Base-by-base conservation (phyloP, 2,888 invertebrate species). In the Cheilosia grossa region DNA sequence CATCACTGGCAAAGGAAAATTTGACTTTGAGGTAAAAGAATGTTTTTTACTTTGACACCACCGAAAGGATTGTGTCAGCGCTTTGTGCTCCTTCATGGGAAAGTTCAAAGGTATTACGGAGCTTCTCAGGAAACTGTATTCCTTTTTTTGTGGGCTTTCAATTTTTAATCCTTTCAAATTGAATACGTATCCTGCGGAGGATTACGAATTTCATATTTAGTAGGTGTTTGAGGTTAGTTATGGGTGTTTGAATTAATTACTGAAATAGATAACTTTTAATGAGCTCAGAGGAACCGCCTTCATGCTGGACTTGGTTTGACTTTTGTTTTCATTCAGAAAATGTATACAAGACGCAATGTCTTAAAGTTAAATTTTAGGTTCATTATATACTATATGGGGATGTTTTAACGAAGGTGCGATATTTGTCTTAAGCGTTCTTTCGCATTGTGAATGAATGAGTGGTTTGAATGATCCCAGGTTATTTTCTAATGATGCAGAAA, bases 1-100 rank as follows among this genome's bases (percentile, higher is more conserved):
- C 15, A 17, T 21, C 24, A 2, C 17, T 64, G 2, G 27, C 64
- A 79, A 73, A 73, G 66, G 51, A 63, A 69, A 81, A 74, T 49
- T 69, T 17, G 40, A 54, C 77, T 81, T 81, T 81, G 81, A 69
- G 73, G 66, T 59, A 67, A 80, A 74, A 61, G 74, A 47, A 80
- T 66, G 61, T 47, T 42, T 73, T 58, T 74, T 74, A 63, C 81
- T 81, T 81, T 81, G 74, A 81, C 74, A 63, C 59, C 79, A 72
- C 40, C 73, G 59, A 59, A 77, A 77, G 53, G 77, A 77, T 77
- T 77, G 77, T 69, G 59, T 7, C 27, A 7, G 3, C 33, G 3
- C 21, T 33, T 19, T 33, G 15, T 24, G 17, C 40, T n/a, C 21
- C 37, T 49, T 59, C 27, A 15, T 21, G 1, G 19, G 10, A 15